Percentiles rank a stretch among this genome's conserved stretches.
Evolutionary conservation across 2,888 invertebrate genomes (phyloP).

Genomic region (Eristalinus aeneus): DNA sequence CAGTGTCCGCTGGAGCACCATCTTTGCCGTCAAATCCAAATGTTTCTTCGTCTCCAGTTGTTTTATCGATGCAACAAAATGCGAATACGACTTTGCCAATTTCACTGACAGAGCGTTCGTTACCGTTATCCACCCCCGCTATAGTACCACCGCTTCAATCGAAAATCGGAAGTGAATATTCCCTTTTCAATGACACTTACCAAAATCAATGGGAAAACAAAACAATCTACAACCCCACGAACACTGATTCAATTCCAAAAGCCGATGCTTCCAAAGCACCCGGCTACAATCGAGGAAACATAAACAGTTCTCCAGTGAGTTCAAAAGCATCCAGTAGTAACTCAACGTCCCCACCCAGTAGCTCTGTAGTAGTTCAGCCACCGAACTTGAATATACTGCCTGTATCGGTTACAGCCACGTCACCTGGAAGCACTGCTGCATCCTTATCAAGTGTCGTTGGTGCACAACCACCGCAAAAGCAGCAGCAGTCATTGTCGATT

Average conservation of each 20-base stretch:
- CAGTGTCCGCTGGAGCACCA: constrained; percentile 53
- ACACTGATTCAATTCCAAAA: constrained; percentile 81
- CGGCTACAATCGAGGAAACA: constrained; percentile 89
- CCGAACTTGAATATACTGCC: constrained; percentile 73
- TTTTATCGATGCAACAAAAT: constrained; percentile 75
- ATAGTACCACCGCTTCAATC: constrained; percentile 77
- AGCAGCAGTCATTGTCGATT: constrained; percentile 71
- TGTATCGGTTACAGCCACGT: constrained; percentile 66
- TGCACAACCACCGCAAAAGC: constrained; percentile 69
- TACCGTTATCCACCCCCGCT: constrained; percentile 73
- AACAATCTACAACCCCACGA: constrained; percentile 81
- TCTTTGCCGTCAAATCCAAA: constrained; percentile 57
- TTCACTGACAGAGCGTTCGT: constrained; percentile 64
- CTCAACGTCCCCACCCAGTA: constrained; percentile 82
- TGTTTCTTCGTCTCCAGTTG: constrained; percentile 72
- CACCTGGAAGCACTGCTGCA: constrained; percentile 68
- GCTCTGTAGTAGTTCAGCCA: constrained; percentile 68
- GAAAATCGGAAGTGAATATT: constrained; percentile 85
- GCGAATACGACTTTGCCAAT: constrained; percentile 79
- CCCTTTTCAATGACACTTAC: constrained; percentile 90
- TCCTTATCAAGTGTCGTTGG: constrained; percentile 64
- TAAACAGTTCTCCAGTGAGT: constrained; percentile 89
- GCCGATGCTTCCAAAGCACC: constrained; percentile 95
- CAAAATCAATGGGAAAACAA: constrained; percentile 81
- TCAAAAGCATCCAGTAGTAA: constrained; percentile 84